phyloP scores from a whole-genome alignment of 2,888 invertebrate species.

The Drosophila melanosoma region DNA sequence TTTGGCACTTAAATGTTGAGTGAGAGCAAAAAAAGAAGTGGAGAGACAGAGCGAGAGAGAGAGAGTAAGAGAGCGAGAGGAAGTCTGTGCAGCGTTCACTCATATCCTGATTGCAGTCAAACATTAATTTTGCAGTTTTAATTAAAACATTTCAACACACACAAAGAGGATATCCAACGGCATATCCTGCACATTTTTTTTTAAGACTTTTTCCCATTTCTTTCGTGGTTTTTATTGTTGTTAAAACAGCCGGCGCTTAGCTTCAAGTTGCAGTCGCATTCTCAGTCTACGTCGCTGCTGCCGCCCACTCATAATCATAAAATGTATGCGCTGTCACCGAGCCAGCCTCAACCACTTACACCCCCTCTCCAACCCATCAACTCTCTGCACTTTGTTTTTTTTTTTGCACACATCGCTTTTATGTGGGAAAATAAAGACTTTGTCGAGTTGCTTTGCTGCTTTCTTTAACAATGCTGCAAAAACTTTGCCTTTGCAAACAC shows the following conservation, averaged over 20 bases:
- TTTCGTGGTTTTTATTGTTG: slow-evolving; percentile 1
- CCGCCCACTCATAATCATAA: slow-evolving; percentile 74
- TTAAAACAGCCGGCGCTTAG: slow-evolving; percentile 14
- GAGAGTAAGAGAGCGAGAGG: not conserved
- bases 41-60: no score
- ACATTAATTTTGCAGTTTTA: slow-evolving; percentile 80
- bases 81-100: slow-evolving; percentile 19
- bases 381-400: not conserved
- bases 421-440: not conserved
- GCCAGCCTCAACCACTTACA: not conserved
- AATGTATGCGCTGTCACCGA: slow-evolving; percentile 74
- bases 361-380: not conserved
- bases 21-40: no score
- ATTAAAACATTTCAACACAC: slow-evolving; percentile 70
- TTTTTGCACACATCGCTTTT: not conserved
- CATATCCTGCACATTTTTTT: slow-evolving; percentile 30
- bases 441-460: not conserved
- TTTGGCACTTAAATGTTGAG: slow-evolving; percentile 71
- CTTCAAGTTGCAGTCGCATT: slow-evolving; percentile 9
- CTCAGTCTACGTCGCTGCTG: not conserved
- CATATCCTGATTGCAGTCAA: slow-evolving; percentile 52
- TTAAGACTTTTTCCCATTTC: slow-evolving; percentile 23
- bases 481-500: slow-evolving; percentile 22
- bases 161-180: slow-evolving; percentile 5
- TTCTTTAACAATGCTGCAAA: slow-evolving; percentile 41